phyloP scores from a whole-genome alignment of 2,113 vertebrate species.

The Rhabdornis inornatus region DNA sequence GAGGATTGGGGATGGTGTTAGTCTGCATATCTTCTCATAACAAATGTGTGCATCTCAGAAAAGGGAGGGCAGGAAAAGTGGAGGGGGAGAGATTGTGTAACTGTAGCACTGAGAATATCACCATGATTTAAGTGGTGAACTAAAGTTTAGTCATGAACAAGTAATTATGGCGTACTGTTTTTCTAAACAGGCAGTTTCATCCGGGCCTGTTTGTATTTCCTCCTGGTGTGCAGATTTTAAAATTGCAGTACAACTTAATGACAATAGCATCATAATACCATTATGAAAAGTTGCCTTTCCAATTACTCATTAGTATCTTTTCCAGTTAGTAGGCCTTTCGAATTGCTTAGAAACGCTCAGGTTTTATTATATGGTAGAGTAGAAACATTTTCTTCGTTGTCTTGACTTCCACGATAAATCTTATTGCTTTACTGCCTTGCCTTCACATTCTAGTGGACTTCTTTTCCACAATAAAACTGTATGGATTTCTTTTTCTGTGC shows the following conservation, averaged over 20 bases:
- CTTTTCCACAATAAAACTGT: background rate
- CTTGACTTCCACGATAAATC: background rate
- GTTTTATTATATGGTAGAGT: background rate
- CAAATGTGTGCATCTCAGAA: background rate
- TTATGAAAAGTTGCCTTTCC: background rate
- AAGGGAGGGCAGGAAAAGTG: background rate
- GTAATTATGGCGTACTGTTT: background rate
- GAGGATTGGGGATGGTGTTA: background rate
- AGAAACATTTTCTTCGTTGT: background rate
- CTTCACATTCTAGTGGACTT: background rate
- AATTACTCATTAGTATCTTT: background rate
- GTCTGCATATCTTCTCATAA: background rate
- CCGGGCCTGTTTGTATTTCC: background rate
- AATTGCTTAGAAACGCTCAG: background rate
- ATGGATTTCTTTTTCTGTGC: background rate
- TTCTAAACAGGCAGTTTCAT: background rate
- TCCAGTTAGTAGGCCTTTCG: background rate
- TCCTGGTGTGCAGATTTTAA: background rate
- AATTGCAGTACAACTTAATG: background rate
- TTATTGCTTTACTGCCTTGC: background rate
- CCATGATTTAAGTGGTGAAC: background rate
- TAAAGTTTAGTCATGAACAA: background rate
- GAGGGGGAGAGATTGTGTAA: background rate
- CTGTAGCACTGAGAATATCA: background rate
- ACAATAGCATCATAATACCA: background rate